A percentile compares a stretch with the other conserved stretches of the same genome.
Evolutionary conservation across 2,888 invertebrate species (phyloP).

Genomic region (Eupelmus urozonus): DNA sequence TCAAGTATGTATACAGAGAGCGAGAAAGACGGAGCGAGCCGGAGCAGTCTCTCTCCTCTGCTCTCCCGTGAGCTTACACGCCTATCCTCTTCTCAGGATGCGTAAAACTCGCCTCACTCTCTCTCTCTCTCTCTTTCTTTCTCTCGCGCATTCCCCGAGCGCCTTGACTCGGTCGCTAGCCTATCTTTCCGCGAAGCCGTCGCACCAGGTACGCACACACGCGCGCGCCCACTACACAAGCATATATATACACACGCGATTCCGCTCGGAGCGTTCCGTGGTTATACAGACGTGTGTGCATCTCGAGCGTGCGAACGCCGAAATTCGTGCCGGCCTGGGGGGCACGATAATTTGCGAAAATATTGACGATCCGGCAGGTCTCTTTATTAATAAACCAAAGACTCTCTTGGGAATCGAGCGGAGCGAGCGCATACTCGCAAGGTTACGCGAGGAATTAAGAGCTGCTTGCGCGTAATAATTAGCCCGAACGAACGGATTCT

Average conservation of each 20-base stretch:
- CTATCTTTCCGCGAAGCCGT: conserved; percentile 34
- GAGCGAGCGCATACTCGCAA: too few species aligned
- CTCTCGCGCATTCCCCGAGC: conserved; percentile 39
- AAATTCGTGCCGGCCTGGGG: too few species aligned
- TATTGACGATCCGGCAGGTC: neutral
- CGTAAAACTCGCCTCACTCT: conserved; percentile 32
- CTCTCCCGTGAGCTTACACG: conserved; percentile 21
- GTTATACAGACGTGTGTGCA: neutral
- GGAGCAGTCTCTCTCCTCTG: neutral
- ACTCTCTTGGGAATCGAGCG: too few species aligned
- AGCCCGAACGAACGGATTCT: too few species aligned
- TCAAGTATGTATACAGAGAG: conserved; percentile 11
- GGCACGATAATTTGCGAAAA: neutral
- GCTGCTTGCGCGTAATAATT: too few species aligned
- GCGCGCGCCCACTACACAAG: neutral
- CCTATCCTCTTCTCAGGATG: conserved; percentile 36
- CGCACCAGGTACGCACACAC: conserved; percentile 35
- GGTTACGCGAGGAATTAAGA: too few species aligned
- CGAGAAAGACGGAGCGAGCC: neutral
- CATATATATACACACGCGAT: neutral
- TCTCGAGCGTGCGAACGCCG: conserved; percentile 8
- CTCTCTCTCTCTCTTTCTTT: conserved; percentile 13
- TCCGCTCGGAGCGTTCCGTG: neutral
- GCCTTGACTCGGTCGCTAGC: conserved; percentile 32
- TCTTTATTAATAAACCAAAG: conserved; percentile 19